Evolutionary conservation across 2,797 vertebrate genomes (phyloP).

Genomic region (Agapornis canus): DNA sequence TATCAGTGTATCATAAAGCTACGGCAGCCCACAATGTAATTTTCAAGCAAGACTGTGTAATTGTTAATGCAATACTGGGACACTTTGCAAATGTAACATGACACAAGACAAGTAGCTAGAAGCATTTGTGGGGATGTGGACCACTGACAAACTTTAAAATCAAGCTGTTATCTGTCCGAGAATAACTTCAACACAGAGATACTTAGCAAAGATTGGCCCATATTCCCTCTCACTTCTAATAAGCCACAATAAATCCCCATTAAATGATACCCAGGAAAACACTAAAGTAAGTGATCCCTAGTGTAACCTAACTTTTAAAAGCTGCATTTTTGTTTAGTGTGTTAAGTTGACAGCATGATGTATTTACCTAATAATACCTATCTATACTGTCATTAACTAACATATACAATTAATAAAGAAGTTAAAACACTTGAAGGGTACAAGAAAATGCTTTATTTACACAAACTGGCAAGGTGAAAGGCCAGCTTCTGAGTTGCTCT

Average conservation of each 20-base stretch:
- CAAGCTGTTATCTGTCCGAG: background rate
- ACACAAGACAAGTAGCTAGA: background rate
- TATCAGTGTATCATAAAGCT: background rate
- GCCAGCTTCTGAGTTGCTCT: background rate
- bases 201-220: background rate
- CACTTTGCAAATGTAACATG: rapidly evolving
- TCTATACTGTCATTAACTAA: background rate
- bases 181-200: background rate
- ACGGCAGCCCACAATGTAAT: background rate
- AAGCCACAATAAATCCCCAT: background rate
- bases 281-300: background rate
- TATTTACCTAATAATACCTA: background rate
- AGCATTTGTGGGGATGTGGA: background rate
- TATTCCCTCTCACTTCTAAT: background rate
- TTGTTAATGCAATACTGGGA: background rate
- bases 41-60: background rate
- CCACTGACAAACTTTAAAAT: background rate
- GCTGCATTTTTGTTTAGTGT: background rate
- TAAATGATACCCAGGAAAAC: background rate
- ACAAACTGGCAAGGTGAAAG: background rate
- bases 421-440: background rate
- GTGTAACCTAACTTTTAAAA: background rate
- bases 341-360: background rate
- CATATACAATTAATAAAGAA: background rate
- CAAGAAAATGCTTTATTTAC: background rate